A percentile compares a stretch with the other conserved stretches of the same genome.
phyloP scores from a whole-genome alignment of 2,797 vertebrate species.

The Lepidocolaptes lacrymiger region DNA sequence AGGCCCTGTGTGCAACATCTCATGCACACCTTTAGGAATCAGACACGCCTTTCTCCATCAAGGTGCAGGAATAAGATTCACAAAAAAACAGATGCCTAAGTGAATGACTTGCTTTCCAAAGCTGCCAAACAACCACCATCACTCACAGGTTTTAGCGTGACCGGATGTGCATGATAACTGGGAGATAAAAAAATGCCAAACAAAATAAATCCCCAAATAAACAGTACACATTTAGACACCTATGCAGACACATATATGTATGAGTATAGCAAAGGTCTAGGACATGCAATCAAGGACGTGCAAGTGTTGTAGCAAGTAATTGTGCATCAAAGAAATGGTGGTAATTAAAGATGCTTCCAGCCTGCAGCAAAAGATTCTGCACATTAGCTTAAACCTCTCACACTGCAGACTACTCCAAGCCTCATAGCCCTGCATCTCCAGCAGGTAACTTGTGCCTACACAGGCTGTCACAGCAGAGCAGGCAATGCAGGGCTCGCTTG shows the following conservation, averaged over 20 bases:
- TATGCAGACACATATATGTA: neutral
- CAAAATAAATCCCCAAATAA: neutral
- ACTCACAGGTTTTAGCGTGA: neutral
- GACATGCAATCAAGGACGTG: neutral
- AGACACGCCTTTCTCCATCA: neutral
- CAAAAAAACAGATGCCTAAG: neutral
- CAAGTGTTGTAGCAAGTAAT: neutral
- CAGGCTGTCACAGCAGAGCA: neutral
- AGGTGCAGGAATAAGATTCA: neutral
- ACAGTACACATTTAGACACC: neutral
- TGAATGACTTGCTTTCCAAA: neutral
- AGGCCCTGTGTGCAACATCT: neutral
- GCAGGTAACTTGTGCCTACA: neutral
- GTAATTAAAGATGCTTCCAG: neutral
- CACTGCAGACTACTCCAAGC: neutral
- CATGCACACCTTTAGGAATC: neutral
- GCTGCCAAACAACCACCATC: neutral
- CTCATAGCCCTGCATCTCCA: neutral
- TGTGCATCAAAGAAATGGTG: rapidly evolving
- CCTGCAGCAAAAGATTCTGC: neutral
- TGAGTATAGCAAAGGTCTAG: neutral
- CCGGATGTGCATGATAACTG: neutral
- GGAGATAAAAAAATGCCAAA: neutral
- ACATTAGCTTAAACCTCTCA: neutral
- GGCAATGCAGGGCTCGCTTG: neutral